Evolutionary conservation across 2,113 vertebrate genomes (phyloP).

Genomic region (Sardina pilchardus): DNA sequence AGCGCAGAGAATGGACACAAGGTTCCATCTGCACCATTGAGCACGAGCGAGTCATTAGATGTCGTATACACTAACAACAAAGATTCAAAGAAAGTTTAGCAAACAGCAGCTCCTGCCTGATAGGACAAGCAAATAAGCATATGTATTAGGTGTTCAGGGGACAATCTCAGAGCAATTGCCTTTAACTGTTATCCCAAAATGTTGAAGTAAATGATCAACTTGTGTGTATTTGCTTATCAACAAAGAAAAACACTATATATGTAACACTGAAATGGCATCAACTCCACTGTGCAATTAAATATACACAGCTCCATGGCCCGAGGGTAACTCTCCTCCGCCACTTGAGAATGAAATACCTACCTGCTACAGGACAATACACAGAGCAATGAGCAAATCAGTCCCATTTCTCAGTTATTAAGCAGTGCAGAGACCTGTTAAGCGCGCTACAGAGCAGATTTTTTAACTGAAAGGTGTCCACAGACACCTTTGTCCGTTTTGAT

Average conservation of each 20-base stretch:
- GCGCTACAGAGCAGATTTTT: not conserved
- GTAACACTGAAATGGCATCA: not conserved
- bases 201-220: too few relatives aligned
- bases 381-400: not conserved
- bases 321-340: not conserved
- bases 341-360: not conserved
- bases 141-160: too few relatives aligned
- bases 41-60: too few relatives aligned
- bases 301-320: not conserved
- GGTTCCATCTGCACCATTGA: too few relatives aligned
- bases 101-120: too few relatives aligned
- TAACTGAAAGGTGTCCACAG: not conserved
- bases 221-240: too few relatives aligned
- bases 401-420: constrained; percentile 8
- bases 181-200: not conserved
- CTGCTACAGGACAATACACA: not conserved
- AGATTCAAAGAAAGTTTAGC: too few relatives aligned
- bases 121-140: too few relatives aligned
- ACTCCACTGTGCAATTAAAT: not conserved
- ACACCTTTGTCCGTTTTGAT: not conserved
- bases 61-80: too few relatives aligned
- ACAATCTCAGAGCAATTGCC: too few relatives aligned
- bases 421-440: not conserved
- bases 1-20: too few relatives aligned
- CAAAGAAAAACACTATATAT: not conserved